Percentiles rank a stretch among this genome's conserved stretches.
Evolutionary conservation across 2,797 vertebrate species (phyloP).

Genomic region (Ataeniobius toweri): DNA sequence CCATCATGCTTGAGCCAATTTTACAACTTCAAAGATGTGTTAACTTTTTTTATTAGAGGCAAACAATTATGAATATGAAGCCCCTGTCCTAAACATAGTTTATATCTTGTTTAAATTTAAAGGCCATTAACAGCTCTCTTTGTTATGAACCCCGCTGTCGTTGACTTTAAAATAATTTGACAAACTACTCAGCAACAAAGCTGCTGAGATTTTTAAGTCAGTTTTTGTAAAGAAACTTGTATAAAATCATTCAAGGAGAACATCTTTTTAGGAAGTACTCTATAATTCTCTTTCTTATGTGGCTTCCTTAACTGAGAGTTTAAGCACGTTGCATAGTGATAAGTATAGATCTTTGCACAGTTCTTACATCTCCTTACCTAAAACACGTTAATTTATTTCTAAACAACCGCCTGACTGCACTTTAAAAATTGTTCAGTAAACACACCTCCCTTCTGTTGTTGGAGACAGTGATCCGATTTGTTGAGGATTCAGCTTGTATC

Average conservation of each 20-base stretch:
- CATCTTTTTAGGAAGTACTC: not conserved
- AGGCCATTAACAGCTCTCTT: not conserved
- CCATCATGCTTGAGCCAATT: not conserved
- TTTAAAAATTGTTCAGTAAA: not conserved
- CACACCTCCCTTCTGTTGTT: not conserved
- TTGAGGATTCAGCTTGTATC: not conserved
- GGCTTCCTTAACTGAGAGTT: not conserved
- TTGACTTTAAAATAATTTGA: not conserved
- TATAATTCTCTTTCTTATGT: not conserved
- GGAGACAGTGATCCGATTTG: not conserved
- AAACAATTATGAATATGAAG: not conserved
- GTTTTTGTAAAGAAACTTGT: not conserved
- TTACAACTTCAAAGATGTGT: not conserved
- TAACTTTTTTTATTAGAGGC: not conserved
- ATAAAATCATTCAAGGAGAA: not conserved
- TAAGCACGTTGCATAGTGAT: not conserved
- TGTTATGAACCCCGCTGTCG: not conserved
- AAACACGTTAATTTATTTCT: not conserved
- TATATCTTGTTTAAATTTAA: not conserved
- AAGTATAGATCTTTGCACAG: no score
- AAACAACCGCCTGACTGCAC: not conserved
- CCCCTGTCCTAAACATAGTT: not conserved
- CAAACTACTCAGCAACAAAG: not conserved
- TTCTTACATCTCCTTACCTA: not conserved
- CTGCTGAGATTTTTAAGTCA: not conserved